Evolutionary conservation across 1,140 invertebrate species (phyloP).

Genomic region (Sitophilus oryzae): DNA sequence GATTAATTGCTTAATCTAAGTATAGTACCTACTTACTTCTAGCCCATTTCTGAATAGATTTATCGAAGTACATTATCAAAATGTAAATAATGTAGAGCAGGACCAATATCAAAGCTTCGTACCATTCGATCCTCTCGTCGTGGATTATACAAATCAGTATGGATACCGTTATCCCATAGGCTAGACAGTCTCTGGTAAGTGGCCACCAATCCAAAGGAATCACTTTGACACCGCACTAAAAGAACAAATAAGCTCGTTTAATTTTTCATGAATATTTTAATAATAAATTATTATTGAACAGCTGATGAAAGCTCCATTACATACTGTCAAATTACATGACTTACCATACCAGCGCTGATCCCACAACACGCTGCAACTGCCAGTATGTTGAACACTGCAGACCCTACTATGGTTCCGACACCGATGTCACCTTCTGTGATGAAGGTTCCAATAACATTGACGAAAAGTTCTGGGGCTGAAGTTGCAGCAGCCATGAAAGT

Average conservation of each 20-base stretch:
- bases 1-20: too few relatives aligned
- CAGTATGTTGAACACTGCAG: slow-evolving; percentile 92
- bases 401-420: slow-evolving; percentile 90
- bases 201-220: slow-evolving; percentile 91
- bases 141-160: slow-evolving; percentile 86
- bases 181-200: slow-evolving; percentile 81
- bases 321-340: slow-evolving; percentile 27
- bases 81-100: slow-evolving; percentile 79
- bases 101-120: slow-evolving; percentile 75
- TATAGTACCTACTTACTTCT: slow-evolving; percentile 60
- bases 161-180: slow-evolving; percentile 83
- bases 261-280: background rate
- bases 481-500: slow-evolving; percentile 95
- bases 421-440: slow-evolving; percentile 85
- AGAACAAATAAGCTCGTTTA: slow-evolving; percentile 3
- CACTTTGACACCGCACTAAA: slow-evolving; percentile 55
- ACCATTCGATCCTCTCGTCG: slow-evolving; percentile 86
- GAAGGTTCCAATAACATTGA: slow-evolving; percentile 86
- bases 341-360: slow-evolving; percentile 77
- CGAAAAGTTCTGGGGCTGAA: slow-evolving; percentile 88
- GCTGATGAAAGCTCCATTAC: background rate
- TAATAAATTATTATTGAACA: too few relatives aligned
- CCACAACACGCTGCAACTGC: slow-evolving; percentile 87
- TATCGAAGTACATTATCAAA: slow-evolving; percentile 79
- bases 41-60: slow-evolving; percentile 72